Percentiles rank a stretch among this genome's conserved stretches.
Conservation (phyloP, 2,888 invertebrate species). For the Chrysolina oricalcia region DNA sequence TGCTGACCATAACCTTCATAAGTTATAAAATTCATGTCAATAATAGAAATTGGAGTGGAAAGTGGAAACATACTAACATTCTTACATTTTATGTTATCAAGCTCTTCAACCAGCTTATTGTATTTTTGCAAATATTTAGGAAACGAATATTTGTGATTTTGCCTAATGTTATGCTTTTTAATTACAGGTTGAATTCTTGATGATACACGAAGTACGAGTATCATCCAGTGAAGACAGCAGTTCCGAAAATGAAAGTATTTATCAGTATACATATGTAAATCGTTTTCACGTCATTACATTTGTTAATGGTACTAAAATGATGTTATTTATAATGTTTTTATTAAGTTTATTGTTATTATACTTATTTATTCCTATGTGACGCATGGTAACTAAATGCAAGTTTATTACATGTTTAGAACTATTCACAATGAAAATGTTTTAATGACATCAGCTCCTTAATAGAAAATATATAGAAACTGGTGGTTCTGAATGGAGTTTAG, state of each 20-base stretch:
- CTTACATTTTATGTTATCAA: too few species aligned
- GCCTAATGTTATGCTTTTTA: slow-evolving; percentile 42
- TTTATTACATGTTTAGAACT: slow-evolving; percentile 30
- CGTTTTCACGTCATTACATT: slow-evolving; percentile 48
- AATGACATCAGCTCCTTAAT: slow-evolving; percentile 8
- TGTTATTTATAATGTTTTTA: slow-evolving; percentile 65
- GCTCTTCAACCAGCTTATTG: neutral
- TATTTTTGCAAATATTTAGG: neutral
- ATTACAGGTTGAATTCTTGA: slow-evolving; percentile 65
- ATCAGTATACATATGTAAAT: slow-evolving; percentile 52
- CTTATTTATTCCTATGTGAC: slow-evolving; percentile 49
- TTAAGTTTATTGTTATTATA: slow-evolving; percentile 55
- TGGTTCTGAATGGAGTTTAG: too few species aligned
- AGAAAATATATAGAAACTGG: too few species aligned
- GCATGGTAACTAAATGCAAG: slow-evolving; percentile 26
- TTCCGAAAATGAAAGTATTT: slow-evolving; percentile 46
- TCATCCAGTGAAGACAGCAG: slow-evolving; percentile 50
- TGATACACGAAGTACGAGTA: slow-evolving; percentile 56
- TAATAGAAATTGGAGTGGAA: too few species aligned
- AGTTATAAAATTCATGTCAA: too few species aligned
- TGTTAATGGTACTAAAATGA: slow-evolving; percentile 60
- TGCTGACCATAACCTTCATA: too few species aligned
- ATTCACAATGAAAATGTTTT: slow-evolving; percentile 31
- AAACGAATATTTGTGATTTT: neutral
- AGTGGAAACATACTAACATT: too few species aligned